Evolutionary conservation across 2,888 invertebrate species (phyloP).

Genomic region (Thymelicus lineola): DNA sequence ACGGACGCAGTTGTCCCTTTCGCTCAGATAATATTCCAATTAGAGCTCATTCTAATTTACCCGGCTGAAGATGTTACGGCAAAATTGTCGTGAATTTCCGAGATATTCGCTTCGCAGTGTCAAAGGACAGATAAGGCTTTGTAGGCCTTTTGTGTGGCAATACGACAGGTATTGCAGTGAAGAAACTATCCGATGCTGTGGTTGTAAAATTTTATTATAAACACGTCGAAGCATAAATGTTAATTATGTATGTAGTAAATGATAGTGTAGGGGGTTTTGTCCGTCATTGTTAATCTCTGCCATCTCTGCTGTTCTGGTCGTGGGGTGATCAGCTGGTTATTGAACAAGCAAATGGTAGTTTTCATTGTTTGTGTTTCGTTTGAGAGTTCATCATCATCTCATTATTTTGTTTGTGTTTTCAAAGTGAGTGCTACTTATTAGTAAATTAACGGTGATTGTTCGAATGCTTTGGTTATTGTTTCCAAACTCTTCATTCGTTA

Average conservation of each 20-base stretch:
- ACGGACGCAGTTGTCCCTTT: conserved; percentile 43
- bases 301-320: too few species aligned
- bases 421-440: too few species aligned
- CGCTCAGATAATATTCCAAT: conserved; percentile 51
- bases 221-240: background rate
- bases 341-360: too few species aligned
- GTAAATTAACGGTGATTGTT: too few species aligned
- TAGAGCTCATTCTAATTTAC: conserved; percentile 45
- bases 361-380: too few species aligned
- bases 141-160: conserved; percentile 24
- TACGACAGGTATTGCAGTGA: conserved; percentile 17
- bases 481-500: too few species aligned
- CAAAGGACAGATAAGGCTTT: conserved; percentile 29
- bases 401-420: too few species aligned
- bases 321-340: too few species aligned
- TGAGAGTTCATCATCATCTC: too few species aligned
- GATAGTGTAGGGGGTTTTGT: too few species aligned
- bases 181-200: background rate
- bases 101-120: conserved; percentile 18
- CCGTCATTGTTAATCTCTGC: too few species aligned
- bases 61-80: conserved; percentile 17
- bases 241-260: background rate
- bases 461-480: too few species aligned
- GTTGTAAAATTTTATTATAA: conserved; percentile 2
- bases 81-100: conserved; percentile 19